A percentile compares a stretch with the other conserved stretches of the same genome.
These are phyloP conservation scores for Troides helena DNA, from an alignment of 2,888 invertebrate species.

Conservation along the genomic window DNA sequence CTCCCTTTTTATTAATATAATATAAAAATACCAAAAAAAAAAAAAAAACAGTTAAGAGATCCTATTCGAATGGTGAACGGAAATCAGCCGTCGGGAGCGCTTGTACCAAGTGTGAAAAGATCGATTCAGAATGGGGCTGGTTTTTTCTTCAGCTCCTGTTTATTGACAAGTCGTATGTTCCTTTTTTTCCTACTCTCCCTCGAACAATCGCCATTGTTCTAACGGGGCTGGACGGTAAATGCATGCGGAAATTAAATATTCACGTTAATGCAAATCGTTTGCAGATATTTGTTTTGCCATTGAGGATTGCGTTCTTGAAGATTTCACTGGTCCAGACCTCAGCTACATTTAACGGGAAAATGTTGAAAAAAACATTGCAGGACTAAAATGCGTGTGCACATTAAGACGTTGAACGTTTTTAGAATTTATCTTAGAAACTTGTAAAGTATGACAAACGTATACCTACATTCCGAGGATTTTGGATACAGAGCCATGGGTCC, in stretches of 20 bases:
- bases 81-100: conserved; percentile 75
- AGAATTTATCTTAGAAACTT: too few relatives aligned
- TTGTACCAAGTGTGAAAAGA: conserved; percentile 78
- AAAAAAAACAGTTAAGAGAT: conserved; percentile 49
- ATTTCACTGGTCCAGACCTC: too few relatives aligned
- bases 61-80: conserved; percentile 77
- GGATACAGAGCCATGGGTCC: too few relatives aligned
- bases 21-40: conserved; percentile 50
- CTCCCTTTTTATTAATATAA: conserved; percentile 51
- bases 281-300: neutral
- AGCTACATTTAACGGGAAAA: too few relatives aligned
- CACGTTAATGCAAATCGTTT: conserved; percentile 14
- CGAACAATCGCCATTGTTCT: conserved; percentile 43
- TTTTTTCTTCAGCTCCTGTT: conserved; percentile 57
- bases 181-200: conserved; percentile 36
- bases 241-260: conserved; percentile 34
- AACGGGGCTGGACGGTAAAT: conserved; percentile 34
- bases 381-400: too few relatives aligned
- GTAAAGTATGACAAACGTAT: too few relatives aligned
- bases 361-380: too few relatives aligned
- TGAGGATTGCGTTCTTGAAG: too few relatives aligned
- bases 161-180: conserved; percentile 70
- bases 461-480: too few relatives aligned
- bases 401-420: too few relatives aligned
- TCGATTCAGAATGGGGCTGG: conserved; percentile 71